Percentiles rank a stretch among this genome's conserved stretches.
These are phyloP conservation scores for Aethes cnicana DNA, from an alignment of 2,888 invertebrate species.

Conservation along the genomic window DNA sequence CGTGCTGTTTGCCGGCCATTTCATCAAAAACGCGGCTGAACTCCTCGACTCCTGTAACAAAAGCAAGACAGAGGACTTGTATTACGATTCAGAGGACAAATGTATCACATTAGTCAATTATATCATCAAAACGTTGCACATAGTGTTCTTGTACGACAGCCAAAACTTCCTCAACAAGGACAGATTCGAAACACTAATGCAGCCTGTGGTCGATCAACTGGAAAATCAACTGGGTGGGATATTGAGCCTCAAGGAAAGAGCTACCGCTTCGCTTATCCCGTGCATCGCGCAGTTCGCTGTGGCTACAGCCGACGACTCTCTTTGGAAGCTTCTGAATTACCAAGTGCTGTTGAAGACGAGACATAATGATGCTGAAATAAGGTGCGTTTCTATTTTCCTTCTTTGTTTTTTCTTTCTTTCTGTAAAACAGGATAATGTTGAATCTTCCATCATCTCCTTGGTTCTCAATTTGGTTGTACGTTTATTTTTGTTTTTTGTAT, in stretches of 20 bases:
- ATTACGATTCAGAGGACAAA: constrained; percentile 80
- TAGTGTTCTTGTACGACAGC: constrained; percentile 91
- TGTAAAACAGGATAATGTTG: too few species aligned
- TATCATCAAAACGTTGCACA: constrained; percentile 88
- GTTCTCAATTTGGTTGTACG: too few species aligned
- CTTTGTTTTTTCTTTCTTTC: too few species aligned
- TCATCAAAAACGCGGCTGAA: constrained; percentile 90
- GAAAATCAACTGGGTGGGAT: constrained; percentile 88
- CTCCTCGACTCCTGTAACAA: constrained; percentile 87
- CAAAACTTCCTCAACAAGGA: constrained; percentile 93
- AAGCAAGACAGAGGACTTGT: constrained; percentile 77
- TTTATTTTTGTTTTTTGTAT: too few species aligned
- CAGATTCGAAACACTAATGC: constrained; percentile 91
- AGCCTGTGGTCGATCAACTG: constrained; percentile 93
- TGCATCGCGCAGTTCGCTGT: constrained; percentile 92
- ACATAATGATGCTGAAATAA: constrained; percentile 84
- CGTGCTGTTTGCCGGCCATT: constrained; percentile 93
- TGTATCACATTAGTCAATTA: constrained; percentile 85
- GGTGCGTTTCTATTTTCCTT: constrained; percentile 9
- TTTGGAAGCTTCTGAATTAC: constrained; percentile 95
- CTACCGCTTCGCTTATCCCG: constrained; percentile 85
- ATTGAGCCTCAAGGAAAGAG: constrained; percentile 82
- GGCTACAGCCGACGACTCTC: constrained; percentile 90
- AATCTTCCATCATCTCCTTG: too few species aligned
- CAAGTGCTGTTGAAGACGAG: constrained; percentile 94